Percentiles rank a stretch among this genome's conserved stretches.
These are phyloP conservation scores for Nasonia longicornis DNA, from an alignment of 1,140 invertebrate genomes.

Conservation along the genomic window DNA sequence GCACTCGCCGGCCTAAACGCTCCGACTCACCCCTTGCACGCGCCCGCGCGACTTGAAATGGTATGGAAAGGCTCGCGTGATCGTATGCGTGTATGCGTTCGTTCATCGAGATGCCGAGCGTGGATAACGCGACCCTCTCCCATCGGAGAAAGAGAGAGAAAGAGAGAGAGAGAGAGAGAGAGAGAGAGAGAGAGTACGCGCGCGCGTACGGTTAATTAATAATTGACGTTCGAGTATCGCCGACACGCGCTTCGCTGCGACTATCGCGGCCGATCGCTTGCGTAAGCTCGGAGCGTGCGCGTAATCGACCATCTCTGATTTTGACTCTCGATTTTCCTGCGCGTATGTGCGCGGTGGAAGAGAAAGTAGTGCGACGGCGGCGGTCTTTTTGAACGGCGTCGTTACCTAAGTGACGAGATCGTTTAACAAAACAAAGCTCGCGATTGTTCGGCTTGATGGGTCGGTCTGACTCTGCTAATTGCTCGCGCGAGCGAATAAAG, in stretches of 20 bases:
- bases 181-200: no score
- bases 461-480: no score
- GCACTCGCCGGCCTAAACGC: not conserved
- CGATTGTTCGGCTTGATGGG: not conserved
- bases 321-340: not conserved
- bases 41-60: constrained; percentile 24
- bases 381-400: not conserved
- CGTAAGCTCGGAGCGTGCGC: constrained; percentile 4
- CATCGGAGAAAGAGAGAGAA: constrained; percentile 34
- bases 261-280: constrained; percentile 12
- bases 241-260: constrained; percentile 40
- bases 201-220: constrained; percentile 57
- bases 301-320: constrained; percentile 21
- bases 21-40: constrained; percentile 2
- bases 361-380: not conserved
- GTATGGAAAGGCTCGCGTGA: constrained; percentile 55
- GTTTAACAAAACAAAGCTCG: constrained; percentile 30
- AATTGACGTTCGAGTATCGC: constrained; percentile 55
- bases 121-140: constrained; percentile 56
- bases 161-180: no score
- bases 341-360: not conserved
- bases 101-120: constrained; percentile 51
- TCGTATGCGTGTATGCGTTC: constrained; percentile 42
- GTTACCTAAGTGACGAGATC: constrained; percentile 35
- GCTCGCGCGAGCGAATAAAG: no score